Conservation (phyloP, 2,797 vertebrate genomes). For the Sarcophilus harrisii region DNA sequence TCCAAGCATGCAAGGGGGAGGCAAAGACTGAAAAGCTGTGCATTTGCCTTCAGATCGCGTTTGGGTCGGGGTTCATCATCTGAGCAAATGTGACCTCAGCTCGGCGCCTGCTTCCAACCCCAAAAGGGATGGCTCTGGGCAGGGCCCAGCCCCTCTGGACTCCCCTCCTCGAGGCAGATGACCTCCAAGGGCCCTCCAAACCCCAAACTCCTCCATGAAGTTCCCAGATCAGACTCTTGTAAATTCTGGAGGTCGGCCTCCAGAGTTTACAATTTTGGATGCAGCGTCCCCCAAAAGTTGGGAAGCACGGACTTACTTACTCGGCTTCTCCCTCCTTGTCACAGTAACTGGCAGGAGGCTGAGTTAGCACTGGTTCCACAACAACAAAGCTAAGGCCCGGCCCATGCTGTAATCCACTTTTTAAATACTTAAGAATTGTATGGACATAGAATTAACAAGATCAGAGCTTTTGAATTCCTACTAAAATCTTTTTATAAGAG, state of each 20-base stretch:
- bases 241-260: neutral
- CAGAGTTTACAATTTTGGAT: neutral
- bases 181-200: neutral
- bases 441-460: neutral
- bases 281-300: neutral
- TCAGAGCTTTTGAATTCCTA: neutral
- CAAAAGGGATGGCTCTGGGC: too few relatives aligned
- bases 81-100: neutral
- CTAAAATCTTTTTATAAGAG: neutral
- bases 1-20: neutral
- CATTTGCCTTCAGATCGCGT: neutral
- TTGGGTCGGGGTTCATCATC: neutral
- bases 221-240: neutral
- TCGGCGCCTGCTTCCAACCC: neutral
- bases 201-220: neutral
- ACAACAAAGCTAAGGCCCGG: neutral
- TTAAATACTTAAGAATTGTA: neutral
- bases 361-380: neutral
- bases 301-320: too few relatives aligned
- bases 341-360: neutral
- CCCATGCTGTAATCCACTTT: neutral
- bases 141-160: neutral
- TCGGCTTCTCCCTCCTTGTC: too few relatives aligned
- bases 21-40: neutral
- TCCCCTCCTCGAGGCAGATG: neutral